Evolutionary conservation across 2,888 invertebrate species (phyloP).

Genomic region (Bellardia pandia): DNA sequence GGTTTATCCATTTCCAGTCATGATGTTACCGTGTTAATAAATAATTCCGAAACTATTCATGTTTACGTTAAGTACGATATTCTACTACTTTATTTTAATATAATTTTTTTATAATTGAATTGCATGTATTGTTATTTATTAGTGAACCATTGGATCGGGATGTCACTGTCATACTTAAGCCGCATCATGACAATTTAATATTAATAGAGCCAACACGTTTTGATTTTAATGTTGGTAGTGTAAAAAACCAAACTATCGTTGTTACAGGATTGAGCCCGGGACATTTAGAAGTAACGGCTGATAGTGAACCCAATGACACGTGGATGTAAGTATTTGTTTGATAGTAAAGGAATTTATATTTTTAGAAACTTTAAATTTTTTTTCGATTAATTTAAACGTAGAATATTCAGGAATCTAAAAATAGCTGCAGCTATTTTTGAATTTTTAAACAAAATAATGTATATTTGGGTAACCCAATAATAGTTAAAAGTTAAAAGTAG

Average conservation of each 20-base stretch:
- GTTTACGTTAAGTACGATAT: constrained; percentile 85
- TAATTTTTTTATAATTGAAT: neutral
- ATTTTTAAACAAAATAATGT: no score
- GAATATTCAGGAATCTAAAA: no score
- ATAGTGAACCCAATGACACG: constrained; percentile 85
- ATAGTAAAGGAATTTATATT: constrained; percentile 71
- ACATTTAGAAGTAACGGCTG: constrained; percentile 87
- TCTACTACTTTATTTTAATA: neutral
- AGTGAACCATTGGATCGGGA: constrained; percentile 78
- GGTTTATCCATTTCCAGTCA: constrained; percentile 85
- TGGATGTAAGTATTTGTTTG: constrained; percentile 78
- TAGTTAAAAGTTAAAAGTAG: no score
- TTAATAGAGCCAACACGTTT: constrained; percentile 85
- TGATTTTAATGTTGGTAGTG: constrained; percentile 77
- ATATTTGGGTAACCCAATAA: no score
- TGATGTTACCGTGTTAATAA: constrained; percentile 86
- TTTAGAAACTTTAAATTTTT: neutral
- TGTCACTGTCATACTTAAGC: constrained; percentile 85
- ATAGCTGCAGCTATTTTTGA: no score
- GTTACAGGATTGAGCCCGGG: constrained; percentile 88
- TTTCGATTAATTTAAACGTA: no score
- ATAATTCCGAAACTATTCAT: constrained; percentile 85
- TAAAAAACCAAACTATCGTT: constrained; percentile 84
- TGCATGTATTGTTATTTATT: neutral
- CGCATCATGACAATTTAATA: constrained; percentile 88